phyloP scores from a whole-genome alignment of 2,797 vertebrate genomes.

The Chelmon rostratus region DNA sequence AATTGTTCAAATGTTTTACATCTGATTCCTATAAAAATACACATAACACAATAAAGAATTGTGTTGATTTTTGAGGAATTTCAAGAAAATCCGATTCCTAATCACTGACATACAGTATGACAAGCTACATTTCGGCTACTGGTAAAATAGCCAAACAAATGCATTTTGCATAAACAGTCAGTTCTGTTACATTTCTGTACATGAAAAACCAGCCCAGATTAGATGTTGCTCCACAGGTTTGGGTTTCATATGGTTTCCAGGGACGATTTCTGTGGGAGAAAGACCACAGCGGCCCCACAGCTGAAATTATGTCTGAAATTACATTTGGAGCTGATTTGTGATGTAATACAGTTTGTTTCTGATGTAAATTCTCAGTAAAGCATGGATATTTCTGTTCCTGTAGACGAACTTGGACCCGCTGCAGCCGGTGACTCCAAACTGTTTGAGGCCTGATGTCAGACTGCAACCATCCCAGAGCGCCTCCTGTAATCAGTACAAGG shows the following conservation, averaged over 20 bases:
- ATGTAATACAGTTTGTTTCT: background rate
- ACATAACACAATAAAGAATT: background rate
- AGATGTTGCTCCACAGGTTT: background rate
- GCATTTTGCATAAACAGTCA: background rate
- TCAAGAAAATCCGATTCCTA: background rate
- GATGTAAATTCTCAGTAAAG: no score
- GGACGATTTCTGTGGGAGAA: no score
- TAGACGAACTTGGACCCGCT: slow-evolving; percentile 62
- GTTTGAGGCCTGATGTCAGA: slow-evolving; percentile 85
- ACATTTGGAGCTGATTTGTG: background rate
- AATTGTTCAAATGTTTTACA: background rate
- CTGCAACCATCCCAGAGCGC: slow-evolving; percentile 81
- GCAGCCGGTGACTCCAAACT: background rate
- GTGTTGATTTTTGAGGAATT: background rate
- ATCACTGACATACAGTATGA: background rate
- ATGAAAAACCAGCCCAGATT: no score
- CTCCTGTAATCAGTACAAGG: slow-evolving; percentile 87
- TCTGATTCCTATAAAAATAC: background rate
- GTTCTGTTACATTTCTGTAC: background rate
- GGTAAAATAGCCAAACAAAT: no score
- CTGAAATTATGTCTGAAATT: background rate
- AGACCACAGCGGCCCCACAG: no score
- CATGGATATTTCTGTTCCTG: background rate
- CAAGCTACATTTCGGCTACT: background rate
- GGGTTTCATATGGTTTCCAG: background rate